A percentile compares a stretch with the other conserved stretches of the same genome.
Conservation (phyloP, 2,113 vertebrate species). For the Circaetus cinerascens region DNA sequence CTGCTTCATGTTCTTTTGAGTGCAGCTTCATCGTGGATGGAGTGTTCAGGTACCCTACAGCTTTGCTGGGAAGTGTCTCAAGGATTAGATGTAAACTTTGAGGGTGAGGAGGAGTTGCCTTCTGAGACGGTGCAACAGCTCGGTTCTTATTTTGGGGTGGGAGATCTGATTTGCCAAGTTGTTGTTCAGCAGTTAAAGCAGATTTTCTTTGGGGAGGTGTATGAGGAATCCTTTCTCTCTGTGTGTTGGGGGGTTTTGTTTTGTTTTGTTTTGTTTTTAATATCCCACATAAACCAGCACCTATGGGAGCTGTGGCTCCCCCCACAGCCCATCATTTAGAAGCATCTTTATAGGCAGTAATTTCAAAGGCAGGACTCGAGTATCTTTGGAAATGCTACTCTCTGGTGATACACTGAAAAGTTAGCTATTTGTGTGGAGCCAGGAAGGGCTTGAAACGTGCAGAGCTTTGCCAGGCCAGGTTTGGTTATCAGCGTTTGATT, state of each 20-base stretch:
- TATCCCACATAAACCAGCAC: background rate
- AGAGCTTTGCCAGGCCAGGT: conserved; percentile 3
- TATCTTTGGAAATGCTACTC: background rate
- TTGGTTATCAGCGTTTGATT: conserved; percentile 43
- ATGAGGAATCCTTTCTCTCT: background rate
- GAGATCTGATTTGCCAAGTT: background rate
- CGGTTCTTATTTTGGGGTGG: background rate
- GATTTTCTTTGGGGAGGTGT: background rate
- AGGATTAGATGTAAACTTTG: background rate
- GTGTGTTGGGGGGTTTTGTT: background rate
- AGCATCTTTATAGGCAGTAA: background rate
- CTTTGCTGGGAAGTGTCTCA: background rate
- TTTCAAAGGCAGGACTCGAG: background rate
- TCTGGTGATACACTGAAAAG: background rate
- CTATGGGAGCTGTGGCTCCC: background rate
- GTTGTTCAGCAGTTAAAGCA: background rate
- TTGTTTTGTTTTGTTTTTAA: background rate
- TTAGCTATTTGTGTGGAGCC: background rate
- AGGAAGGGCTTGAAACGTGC: background rate
- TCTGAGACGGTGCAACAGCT: background rate
- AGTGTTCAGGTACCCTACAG: conserved; percentile 13
- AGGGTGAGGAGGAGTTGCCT: background rate
- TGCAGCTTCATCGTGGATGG: background rate
- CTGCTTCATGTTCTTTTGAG: background rate
- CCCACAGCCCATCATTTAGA: background rate